Percentiles rank a stretch among this genome's conserved stretches.
These are phyloP conservation scores for Drosophila barbarae DNA, from an alignment of 2,888 invertebrate genomes.

Conservation along the genomic window DNA sequence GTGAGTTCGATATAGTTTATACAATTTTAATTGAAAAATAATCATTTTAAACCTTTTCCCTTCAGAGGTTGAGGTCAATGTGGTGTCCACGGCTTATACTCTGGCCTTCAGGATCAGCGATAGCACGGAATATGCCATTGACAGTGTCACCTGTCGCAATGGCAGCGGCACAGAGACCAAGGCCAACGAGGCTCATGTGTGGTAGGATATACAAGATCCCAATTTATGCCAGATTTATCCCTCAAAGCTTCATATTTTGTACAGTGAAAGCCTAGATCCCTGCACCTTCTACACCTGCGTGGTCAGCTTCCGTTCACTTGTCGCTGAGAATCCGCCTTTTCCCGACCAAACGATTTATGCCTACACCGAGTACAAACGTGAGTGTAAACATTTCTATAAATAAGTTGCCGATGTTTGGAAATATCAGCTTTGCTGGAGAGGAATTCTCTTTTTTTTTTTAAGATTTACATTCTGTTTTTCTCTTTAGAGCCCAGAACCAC, in stretches of 20 bases:
- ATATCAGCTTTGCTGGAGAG: not conserved
- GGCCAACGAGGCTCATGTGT: conserved; percentile 54
- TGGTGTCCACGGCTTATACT: conserved; percentile 52
- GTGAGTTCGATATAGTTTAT: conserved; percentile 28
- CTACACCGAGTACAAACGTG: conserved; percentile 70
- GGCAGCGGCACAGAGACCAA: conserved; percentile 34
- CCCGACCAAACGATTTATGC: conserved; percentile 45
- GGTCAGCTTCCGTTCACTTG: conserved; percentile 50
- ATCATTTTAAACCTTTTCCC: not conserved
- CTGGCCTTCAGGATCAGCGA: conserved; percentile 56
- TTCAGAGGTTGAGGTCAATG: conserved; percentile 49
- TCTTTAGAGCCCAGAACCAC: conserved; percentile 57
- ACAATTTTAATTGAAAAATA: not conserved
- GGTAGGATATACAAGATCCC: conserved; percentile 49
- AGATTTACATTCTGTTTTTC: not conserved
- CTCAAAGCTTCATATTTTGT: not conserved
- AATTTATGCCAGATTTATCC: no score
- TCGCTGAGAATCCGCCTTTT: conserved; percentile 14
- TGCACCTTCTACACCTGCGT: conserved; percentile 69
- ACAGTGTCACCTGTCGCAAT: conserved; percentile 62
- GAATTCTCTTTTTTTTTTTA: not conserved
- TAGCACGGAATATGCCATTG: conserved; percentile 57
- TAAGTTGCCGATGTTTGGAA: not conserved
- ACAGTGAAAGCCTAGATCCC: conserved; percentile 71
- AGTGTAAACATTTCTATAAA: conserved; percentile 22